Conservation (phyloP, 2,888 invertebrate genomes). For the Eupithecia abbreviata region DNA sequence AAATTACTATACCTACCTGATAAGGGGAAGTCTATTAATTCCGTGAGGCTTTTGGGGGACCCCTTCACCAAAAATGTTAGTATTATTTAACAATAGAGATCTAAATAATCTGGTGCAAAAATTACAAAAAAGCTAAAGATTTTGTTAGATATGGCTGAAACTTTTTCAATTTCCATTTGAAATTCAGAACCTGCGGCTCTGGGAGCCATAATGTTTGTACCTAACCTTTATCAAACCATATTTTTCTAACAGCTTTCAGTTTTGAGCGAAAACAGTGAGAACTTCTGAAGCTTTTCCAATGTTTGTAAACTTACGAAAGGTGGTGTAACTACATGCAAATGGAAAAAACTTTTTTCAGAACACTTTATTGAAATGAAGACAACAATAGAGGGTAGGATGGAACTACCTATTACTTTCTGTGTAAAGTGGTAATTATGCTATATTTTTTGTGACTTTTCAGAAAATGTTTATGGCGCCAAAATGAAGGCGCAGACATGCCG, state of each 20-base stretch:
- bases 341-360: background rate
- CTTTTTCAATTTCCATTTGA: conserved; percentile 77
- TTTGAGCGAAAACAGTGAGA: conserved; percentile 2
- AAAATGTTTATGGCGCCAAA: too few relatives aligned
- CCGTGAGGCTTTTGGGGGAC: too few relatives aligned
- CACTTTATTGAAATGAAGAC: background rate
- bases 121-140: background rate
- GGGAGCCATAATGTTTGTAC: conserved; percentile 41
- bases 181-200: conserved; percentile 61
- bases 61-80: background rate
- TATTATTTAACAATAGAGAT: background rate
- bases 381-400: background rate
- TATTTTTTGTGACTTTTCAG: too few relatives aligned
- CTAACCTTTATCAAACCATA: conserved; percentile 10
- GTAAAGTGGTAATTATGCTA: background rate
- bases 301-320: background rate
- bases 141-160: conserved; percentile 42
- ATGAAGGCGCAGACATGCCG: too few relatives aligned
- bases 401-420: background rate
- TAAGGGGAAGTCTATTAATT: background rate
- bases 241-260: conserved; percentile 16
- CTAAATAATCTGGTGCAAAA: background rate
- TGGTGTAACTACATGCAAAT: background rate
- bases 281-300: conserved; percentile 2
- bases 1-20: background rate